These are phyloP conservation scores for Cydia splendana DNA, from an alignment of 1,140 invertebrate genomes.

Conservation along the genomic window DNA sequence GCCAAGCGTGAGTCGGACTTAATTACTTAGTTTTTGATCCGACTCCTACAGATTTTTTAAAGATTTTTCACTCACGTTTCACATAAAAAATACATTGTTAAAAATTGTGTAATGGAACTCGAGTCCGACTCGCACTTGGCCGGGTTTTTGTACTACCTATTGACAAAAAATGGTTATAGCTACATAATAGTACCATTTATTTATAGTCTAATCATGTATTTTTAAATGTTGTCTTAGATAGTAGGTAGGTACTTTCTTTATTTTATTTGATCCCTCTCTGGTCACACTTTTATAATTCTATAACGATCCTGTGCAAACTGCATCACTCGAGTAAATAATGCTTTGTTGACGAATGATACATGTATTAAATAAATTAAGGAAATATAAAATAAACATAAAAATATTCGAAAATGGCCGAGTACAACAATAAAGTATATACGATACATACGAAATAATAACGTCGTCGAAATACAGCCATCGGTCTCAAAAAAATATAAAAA, in stretches of 20 bases:
- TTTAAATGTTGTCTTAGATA: background rate
- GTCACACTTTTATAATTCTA: background rate
- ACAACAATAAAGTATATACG: constrained; percentile 6
- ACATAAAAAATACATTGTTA: no score
- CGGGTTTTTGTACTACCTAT: no score
- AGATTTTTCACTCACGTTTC: no score
- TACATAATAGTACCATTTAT: no score
- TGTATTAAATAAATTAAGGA: background rate
- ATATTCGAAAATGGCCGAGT: constrained; percentile 15
- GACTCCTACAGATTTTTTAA: no score
- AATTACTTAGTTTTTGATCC: no score
- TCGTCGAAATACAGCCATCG: constrained; percentile 25
- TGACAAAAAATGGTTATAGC: no score
- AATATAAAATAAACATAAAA: constrained; percentile 27
- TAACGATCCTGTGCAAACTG: constrained; percentile 4
- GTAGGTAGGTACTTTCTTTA: no score
- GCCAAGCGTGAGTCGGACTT: no score
- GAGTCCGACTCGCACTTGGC: no score
- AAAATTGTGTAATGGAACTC: no score
- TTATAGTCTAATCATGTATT: background rate
- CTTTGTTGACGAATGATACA: background rate
- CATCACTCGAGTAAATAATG: background rate
- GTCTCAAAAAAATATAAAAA: background rate
- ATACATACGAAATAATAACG: constrained; percentile 20
- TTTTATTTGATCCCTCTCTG: background rate